Evolutionary conservation across 2,888 invertebrate genomes (phyloP), one percentile per base, ranked within the genome.

Genomic region (Caenorhabditis sp.): DNA sequence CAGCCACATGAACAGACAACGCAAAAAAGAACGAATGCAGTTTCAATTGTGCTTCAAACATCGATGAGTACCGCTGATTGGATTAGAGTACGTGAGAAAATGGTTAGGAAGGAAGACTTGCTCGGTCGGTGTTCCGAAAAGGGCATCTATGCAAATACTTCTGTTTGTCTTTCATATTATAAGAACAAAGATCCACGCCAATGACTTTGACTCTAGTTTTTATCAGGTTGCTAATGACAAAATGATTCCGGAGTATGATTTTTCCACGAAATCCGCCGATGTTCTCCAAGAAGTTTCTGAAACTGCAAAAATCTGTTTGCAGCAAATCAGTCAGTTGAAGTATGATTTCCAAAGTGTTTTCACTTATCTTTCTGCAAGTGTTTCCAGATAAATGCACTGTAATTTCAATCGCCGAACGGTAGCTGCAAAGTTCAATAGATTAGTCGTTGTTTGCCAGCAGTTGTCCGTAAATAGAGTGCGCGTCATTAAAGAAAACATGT

Each of bases 1-100:
- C 73, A 70, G 52, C 45, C 52, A 53, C 70, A 70, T 45, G 70
- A 70, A 70, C 70, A 70, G 59, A 32, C 39, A 32, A 22, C n/a
- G n/a, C n/a, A 70, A 59, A 70, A 70, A 59, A 70, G 50, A 65
- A 65, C 70, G 70, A 70, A 59, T 59, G 70, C 70, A 70, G 70
- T 70, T 70, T 70, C 70, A 70, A 70, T 70, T 59, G 70, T 59
- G 59, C 59, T 53, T 70, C 70, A 71, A 71, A 71, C 61, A 71
- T 24, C 27, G 71, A 71, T 48, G 71, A 71, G 71, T 53, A 62
- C 62, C 48, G 15, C 41, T 71, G 71, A 71, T 71, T 39, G 61
- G 71, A 71, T 71, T 61, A 71, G 62, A 62, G 62, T 46, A 35
- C 35, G 59, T 68, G 70, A 52, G 59, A 70, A 70, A 53, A 53